A percentile compares a stretch with the other conserved stretches of the same genome.
These are phyloP conservation scores for Vulpes lagopus DNA, from an alignment of 2,113 vertebrate species.

Conservation along the genomic window DNA sequence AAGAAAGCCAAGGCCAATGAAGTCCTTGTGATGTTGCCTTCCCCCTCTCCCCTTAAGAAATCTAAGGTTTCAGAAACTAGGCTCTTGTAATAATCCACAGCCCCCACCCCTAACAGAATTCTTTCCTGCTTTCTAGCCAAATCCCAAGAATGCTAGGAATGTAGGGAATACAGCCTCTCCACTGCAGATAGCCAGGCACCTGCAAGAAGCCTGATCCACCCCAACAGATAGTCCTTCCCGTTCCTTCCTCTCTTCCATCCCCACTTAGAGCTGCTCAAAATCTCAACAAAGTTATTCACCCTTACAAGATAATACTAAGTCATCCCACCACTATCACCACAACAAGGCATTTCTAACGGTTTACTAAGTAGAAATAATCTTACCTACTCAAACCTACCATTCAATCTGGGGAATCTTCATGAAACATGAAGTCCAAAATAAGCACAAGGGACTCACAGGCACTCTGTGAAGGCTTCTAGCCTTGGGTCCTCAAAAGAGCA, in stretches of 20 bases:
- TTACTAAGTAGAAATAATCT: background rate
- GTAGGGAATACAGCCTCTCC: background rate
- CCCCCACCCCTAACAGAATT: background rate
- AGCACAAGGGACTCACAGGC: background rate
- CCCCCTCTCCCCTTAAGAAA: background rate
- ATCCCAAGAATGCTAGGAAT: constrained; percentile 38
- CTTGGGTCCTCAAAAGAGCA: background rate
- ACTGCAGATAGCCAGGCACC: background rate
- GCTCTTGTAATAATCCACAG: background rate
- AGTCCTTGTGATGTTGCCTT: background rate
- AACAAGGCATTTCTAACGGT: background rate
- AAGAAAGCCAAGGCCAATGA: background rate
- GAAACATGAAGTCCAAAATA: background rate
- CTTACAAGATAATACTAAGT: background rate
- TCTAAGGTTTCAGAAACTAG: background rate
- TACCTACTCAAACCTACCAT: background rate
- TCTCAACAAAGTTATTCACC: background rate
- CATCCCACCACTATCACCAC: background rate
- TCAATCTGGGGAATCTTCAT: background rate
- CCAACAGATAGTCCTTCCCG: background rate
- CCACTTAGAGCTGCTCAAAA: background rate
- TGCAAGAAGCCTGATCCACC: background rate
- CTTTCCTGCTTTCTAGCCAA: background rate
- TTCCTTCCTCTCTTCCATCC: background rate
- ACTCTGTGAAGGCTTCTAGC: background rate